These are phyloP conservation scores for Procambarus clarkii DNA, from an alignment of 1,140 invertebrate species.

Conservation along the genomic window DNA sequence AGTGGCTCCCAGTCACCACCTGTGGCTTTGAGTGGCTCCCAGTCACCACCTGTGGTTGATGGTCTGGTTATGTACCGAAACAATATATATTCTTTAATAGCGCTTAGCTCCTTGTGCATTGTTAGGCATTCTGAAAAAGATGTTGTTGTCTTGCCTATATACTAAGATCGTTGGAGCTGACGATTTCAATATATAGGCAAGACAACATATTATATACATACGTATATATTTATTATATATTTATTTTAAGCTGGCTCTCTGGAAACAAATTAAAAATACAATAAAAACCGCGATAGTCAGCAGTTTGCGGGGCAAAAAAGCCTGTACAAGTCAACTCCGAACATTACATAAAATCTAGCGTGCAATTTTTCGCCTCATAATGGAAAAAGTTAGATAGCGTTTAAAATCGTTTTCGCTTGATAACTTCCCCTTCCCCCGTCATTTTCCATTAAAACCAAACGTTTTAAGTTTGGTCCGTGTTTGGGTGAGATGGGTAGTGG, in stretches of 20 bases:
- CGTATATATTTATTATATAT: neutral
- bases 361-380: conserved; percentile 35
- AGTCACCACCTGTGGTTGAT: too few species aligned
- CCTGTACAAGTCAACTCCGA: conserved; percentile 30
- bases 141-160: too few species aligned
- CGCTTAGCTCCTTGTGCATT: too few species aligned
- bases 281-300: neutral
- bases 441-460: conserved; percentile 30
- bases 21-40: too few species aligned
- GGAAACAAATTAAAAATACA: neutral
- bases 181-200: too few species aligned
- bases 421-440: conserved; percentile 23
- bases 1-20: too few species aligned
- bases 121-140: too few species aligned
- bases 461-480: conserved; percentile 18
- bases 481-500: neutral
- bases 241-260: neutral
- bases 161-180: too few species aligned
- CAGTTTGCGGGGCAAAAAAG: conserved; percentile 26
- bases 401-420: conserved; percentile 33
- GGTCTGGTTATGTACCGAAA: too few species aligned
- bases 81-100: too few species aligned
- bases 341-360: conserved; percentile 39
- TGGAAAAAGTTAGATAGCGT: conserved; percentile 50
- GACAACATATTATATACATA: too few species aligned